These are phyloP conservation scores for Centropus unirufus DNA, from an alignment of 2,113 vertebrate genomes.

Conservation along the genomic window DNA sequence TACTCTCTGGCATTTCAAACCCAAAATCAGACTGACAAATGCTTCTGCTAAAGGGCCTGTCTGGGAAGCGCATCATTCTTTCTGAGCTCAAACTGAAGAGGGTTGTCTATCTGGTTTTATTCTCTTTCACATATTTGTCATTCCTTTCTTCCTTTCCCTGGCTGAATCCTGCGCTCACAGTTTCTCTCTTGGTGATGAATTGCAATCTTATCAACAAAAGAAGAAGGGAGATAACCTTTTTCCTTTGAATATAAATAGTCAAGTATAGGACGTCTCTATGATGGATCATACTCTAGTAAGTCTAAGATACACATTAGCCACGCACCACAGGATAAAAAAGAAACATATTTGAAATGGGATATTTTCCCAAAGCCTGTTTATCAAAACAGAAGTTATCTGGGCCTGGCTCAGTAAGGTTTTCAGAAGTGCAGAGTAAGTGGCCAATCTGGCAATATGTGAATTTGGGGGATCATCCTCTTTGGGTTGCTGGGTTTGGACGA, in stretches of 20 bases:
- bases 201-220: neutral
- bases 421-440: neutral
- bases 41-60: neutral
- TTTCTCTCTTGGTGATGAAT: neutral
- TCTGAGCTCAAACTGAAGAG: neutral
- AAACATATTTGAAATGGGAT: neutral
- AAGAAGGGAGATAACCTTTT: neutral
- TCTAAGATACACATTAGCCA: neutral
- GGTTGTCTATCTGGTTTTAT: neutral
- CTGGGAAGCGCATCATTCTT: neutral
- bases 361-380: neutral
- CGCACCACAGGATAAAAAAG: neutral
- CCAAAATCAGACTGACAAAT: conserved; percentile 31
- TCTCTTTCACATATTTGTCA: neutral
- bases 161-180: neutral
- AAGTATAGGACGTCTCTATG: neutral
- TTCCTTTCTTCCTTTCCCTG: neutral
- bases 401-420: neutral
- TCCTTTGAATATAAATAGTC: neutral
- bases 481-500: neutral
- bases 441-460: neutral
- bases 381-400: neutral
- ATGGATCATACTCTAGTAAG: neutral
- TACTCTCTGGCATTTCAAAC: neutral
- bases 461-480: neutral